Evolutionary conservation across 2,113 vertebrate genomes (phyloP).

Genomic region (Toxostoma redivivum): DNA sequence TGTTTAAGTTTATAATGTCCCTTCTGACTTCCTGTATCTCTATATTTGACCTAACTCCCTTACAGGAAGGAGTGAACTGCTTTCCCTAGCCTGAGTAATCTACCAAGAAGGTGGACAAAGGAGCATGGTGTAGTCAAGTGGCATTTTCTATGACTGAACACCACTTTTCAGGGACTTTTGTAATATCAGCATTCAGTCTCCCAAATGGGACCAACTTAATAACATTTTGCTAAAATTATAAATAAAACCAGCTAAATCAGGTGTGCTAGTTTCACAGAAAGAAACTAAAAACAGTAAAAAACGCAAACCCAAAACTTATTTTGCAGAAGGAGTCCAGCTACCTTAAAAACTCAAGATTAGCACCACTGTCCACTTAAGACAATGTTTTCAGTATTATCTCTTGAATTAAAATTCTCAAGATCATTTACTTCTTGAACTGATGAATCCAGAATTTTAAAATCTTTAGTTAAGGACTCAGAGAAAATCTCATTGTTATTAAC

Average conservation of each 20-base stretch:
- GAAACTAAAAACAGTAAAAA: not conserved
- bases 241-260: not conserved
- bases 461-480: conserved; percentile 16
- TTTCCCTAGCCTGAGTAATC: not conserved
- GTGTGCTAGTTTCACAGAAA: not conserved
- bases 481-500: conserved; percentile 50
- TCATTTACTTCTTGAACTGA: not conserved
- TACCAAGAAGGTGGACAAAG: not conserved
- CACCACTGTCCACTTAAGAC: not conserved
- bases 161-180: not conserved
- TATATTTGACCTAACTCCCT: not conserved
- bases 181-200: not conserved
- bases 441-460: conserved; percentile 14
- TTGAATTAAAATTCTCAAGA: not conserved
- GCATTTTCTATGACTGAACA: not conserved
- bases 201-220: not conserved
- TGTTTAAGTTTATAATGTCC: not conserved
- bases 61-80: not conserved
- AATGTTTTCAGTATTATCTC: not conserved
- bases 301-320: not conserved
- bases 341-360: not conserved
- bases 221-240: not conserved
- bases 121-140: not conserved
- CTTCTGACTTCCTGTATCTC: not conserved
- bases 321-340: not conserved